phyloP scores from a whole-genome alignment of 1,140 invertebrate genomes.

The Platyura marginata region DNA sequence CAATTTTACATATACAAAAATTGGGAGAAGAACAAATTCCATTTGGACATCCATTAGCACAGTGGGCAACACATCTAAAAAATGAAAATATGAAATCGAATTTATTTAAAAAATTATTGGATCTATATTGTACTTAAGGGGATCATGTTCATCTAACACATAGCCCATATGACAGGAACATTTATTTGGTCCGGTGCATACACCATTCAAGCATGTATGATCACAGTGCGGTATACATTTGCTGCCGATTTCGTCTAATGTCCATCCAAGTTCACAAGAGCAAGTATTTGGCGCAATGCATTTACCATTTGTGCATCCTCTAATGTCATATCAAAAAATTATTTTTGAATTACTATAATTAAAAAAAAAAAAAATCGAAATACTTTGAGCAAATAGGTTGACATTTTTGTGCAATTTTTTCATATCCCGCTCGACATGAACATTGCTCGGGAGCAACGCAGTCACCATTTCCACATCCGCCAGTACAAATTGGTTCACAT shows the following conservation, averaged over 20 bases:
- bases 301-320: slow-evolving; percentile 29
- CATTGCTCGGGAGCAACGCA: slow-evolving; percentile 34
- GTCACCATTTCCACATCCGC: slow-evolving; percentile 26
- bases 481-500: slow-evolving; percentile 26
- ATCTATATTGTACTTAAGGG: slow-evolving; percentile 24
- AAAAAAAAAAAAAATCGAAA: too few relatives aligned
- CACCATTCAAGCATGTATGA: slow-evolving; percentile 29
- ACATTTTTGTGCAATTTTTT: slow-evolving; percentile 26
- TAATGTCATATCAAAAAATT: too few relatives aligned
- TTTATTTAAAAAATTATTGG: neutral
- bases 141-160: slow-evolving; percentile 22
- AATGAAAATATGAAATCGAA: neutral
- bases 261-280: slow-evolving; percentile 21
- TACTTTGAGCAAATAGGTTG: slow-evolving; percentile 27
- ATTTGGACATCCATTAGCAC: slow-evolving; percentile 38
- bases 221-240: slow-evolving; percentile 28
- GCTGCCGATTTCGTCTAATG: slow-evolving; percentile 14
- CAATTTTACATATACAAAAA: slow-evolving; percentile 33
- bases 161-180: slow-evolving; percentile 32
- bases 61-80: slow-evolving; percentile 31
- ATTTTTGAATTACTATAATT: too few relatives aligned
- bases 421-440: slow-evolving; percentile 26
- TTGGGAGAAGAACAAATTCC: slow-evolving; percentile 37
- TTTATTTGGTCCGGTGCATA: slow-evolving; percentile 27
- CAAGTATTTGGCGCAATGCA: slow-evolving; percentile 34